Evolutionary conservation across 2,797 vertebrate genomes (phyloP).

Genomic region (Momotus momota): DNA sequence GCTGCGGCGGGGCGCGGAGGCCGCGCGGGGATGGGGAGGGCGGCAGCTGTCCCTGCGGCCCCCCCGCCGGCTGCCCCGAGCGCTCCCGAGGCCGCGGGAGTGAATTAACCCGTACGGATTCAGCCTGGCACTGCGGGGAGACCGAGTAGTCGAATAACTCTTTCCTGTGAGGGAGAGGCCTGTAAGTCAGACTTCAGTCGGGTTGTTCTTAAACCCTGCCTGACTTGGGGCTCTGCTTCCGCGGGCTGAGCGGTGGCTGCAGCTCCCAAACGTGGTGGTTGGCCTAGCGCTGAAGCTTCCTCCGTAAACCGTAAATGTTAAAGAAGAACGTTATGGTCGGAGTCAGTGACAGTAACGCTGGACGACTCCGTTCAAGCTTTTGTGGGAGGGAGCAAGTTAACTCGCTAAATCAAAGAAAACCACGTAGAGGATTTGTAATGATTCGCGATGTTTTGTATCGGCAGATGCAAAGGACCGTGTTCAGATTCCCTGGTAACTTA

Average conservation of each 20-base stretch:
- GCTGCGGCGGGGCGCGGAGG: not conserved
- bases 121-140: not conserved
- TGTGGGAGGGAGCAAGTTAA: not conserved
- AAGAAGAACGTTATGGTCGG: not conserved
- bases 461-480: not conserved
- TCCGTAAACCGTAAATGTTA: not conserved
- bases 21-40: not conserved
- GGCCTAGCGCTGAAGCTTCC: not conserved
- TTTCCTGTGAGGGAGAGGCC: not conserved
- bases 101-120: not conserved
- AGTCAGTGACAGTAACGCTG: not conserved
- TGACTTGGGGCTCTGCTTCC: not conserved
- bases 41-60: not conserved
- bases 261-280: not conserved
- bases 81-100: not conserved
- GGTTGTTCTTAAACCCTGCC: not conserved
- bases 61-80: not conserved
- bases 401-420: not conserved
- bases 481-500: not conserved
- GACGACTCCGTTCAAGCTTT: not conserved
- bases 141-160: not conserved
- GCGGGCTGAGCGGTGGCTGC: not conserved
- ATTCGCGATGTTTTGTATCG: fast-evolving
- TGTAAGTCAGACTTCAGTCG: fast-evolving
- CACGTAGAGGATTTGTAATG: fast-evolving